Percentiles rank a stretch among this genome's conserved stretches.
These are phyloP conservation scores for Triplophysa siluroides DNA, from an alignment of 2,113 vertebrate genomes.

Conservation along the genomic window DNA sequence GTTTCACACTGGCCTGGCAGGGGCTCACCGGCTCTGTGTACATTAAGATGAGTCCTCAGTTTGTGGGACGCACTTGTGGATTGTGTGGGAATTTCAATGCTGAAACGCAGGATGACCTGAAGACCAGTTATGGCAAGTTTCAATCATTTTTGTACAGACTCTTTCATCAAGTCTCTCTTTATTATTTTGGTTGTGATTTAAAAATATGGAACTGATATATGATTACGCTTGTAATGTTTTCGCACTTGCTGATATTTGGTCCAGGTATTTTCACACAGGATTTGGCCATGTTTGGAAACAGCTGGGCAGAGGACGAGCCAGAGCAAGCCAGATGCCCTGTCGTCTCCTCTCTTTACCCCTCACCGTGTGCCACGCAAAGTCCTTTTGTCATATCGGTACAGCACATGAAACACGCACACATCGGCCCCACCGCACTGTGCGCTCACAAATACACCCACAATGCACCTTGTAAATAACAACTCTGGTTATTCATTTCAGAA, in stretches of 20 bases:
- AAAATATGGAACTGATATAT: not conserved
- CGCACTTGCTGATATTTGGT: conserved; percentile 25
- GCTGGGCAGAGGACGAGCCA: conserved; percentile 85
- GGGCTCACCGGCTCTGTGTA: conserved; percentile 83
- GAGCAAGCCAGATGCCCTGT: conserved; percentile 61
- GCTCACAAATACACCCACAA: not conserved
- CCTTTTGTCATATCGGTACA: conserved; percentile 77
- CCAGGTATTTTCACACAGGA: conserved; percentile 87
- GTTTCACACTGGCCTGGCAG: conserved; percentile 94
- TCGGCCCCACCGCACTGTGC: not conserved
- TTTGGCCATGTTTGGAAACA: conserved; percentile 87
- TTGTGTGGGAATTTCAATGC: conserved; percentile 96
- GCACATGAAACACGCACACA: not conserved
- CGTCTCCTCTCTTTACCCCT: conserved; percentile 70
- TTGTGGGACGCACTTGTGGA: conserved; percentile 85
- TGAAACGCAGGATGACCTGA: conserved; percentile 86
- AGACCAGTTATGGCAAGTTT: conserved; percentile 88
- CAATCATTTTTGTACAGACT: not conserved
- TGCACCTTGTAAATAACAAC: not conserved
- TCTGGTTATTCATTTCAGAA: conserved; percentile 68
- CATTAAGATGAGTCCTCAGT: conserved; percentile 91
- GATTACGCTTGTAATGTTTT: not conserved
- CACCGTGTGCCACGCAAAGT: conserved; percentile 80
- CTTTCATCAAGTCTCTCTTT: not conserved
- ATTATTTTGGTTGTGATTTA: not conserved